Percentiles rank a stretch among this genome's conserved stretches.
Conservation (phyloP, 2,797 vertebrate species). For the Microctenopoma stevenorrisi region DNA sequence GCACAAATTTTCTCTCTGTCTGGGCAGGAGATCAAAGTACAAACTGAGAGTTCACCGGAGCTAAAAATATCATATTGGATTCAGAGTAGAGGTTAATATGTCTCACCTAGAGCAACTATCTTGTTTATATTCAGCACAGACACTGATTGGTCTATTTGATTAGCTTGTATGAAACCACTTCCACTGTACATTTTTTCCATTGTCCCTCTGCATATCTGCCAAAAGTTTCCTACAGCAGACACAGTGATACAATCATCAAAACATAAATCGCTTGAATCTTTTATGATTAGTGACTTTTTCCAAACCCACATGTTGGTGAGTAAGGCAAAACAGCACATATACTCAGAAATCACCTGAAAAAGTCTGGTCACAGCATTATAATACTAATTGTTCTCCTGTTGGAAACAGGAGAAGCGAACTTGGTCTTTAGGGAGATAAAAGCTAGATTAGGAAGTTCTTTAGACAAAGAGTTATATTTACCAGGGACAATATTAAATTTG, state of each 20-base stretch:
- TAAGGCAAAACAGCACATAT: neutral
- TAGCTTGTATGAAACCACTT: conserved; percentile 19
- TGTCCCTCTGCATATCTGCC: conserved; percentile 16
- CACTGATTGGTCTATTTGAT: conserved; percentile 49
- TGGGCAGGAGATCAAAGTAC: conserved; percentile 59
- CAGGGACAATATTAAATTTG: too few species aligned
- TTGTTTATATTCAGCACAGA: conserved; percentile 61
- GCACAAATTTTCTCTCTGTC: conserved; percentile 52
- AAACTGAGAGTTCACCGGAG: conserved; percentile 24
- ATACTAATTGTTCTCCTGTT: neutral
- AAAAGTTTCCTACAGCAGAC: neutral
- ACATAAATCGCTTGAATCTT: neutral
- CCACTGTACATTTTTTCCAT: conserved; percentile 18
- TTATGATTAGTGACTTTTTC: neutral
- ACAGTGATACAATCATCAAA: neutral
- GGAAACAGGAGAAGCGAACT: too few species aligned
- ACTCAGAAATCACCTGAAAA: neutral
- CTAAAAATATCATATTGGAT: conserved; percentile 74
- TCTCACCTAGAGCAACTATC: conserved; percentile 55
- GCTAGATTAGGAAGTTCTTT: neutral
- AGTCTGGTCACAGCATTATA: neutral
- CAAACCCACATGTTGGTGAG: too few species aligned
- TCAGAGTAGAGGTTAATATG: conserved; percentile 68
- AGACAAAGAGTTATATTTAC: neutral
- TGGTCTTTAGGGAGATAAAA: too few species aligned